Conservation (phyloP, 1,140 invertebrate species). For the Colletes gigas region DNA sequence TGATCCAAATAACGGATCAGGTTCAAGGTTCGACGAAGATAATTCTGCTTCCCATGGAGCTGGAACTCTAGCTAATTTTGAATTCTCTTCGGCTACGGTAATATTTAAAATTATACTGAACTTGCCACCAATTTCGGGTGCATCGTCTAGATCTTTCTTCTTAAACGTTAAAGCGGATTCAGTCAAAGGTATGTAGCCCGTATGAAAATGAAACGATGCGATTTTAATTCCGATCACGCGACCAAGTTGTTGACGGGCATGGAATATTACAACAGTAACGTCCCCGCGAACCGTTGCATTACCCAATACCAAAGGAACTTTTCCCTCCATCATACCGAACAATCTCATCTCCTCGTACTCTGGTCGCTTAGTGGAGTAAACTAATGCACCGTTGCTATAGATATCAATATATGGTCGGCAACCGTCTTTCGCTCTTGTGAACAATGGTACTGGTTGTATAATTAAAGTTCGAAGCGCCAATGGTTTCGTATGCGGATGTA, state of each 20-base stretch:
- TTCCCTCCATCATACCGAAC: constrained; percentile 89
- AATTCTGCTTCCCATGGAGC: constrained; percentile 89
- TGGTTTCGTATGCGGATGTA: constrained; percentile 88
- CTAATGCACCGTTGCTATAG: constrained; percentile 92
- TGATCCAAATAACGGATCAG: constrained; percentile 88
- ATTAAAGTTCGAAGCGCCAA: constrained; percentile 89
- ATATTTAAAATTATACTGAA: constrained; percentile 89
- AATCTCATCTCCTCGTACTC: constrained; percentile 95
- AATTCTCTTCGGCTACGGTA: constrained; percentile 85
- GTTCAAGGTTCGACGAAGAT: constrained; percentile 71
- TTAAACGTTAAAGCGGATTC: constrained; percentile 88
- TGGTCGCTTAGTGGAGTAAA: constrained; percentile 89
- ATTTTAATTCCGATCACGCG: constrained; percentile 93
- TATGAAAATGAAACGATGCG: constrained; percentile 93
- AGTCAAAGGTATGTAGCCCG: constrained; percentile 90
- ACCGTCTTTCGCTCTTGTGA: constrained; percentile 95
- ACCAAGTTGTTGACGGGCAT: constrained; percentile 92
- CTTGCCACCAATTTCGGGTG: constrained; percentile 89
- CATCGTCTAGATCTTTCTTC: constrained; percentile 88
- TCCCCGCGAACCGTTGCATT: constrained; percentile 90
- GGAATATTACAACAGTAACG: constrained; percentile 90
- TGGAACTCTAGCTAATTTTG: constrained; percentile 83
- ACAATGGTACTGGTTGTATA: constrained; percentile 93
- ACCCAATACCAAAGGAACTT: constrained; percentile 83
- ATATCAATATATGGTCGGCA: constrained; percentile 96